Conservation (phyloP, 2,888 invertebrate genomes). For the Ophion obscuratus region DNA sequence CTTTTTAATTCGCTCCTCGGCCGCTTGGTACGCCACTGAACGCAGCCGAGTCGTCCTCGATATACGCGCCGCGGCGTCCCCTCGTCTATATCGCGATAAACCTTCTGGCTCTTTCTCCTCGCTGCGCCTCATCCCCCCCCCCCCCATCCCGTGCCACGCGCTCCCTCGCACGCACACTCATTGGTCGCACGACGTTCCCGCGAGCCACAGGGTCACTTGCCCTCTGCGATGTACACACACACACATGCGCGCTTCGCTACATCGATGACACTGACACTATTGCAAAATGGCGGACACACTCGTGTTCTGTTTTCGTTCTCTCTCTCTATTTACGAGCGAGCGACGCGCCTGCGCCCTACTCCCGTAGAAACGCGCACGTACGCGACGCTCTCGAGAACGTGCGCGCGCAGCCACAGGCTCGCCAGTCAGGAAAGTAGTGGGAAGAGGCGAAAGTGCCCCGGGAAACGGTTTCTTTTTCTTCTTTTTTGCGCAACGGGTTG, state of each 20-base stretch:
- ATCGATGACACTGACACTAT: slow-evolving; percentile 27
- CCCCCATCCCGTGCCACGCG: slow-evolving; percentile 66
- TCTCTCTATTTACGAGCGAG: slow-evolving; percentile 40
- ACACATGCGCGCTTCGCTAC: not conserved
- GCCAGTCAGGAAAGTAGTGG: slow-evolving; percentile 51
- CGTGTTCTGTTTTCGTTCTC: slow-evolving; percentile 50
- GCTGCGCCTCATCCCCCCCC: slow-evolving; percentile 59
- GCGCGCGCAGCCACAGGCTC: slow-evolving; percentile 55
- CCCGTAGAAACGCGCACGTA: slow-evolving; percentile 48
- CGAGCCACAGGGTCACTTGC: slow-evolving; percentile 63
- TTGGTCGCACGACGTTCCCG: slow-evolving; percentile 15
- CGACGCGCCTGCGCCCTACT: slow-evolving; percentile 46
- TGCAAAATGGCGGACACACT: slow-evolving; percentile 34
- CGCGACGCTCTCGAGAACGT: slow-evolving; percentile 47
- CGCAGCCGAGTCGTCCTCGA: slow-evolving; percentile 40
- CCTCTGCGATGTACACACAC: slow-evolving; percentile 56
- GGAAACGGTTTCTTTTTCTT: not conserved
- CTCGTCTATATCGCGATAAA: slow-evolving; percentile 36
- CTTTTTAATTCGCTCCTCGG: slow-evolving; percentile 39
- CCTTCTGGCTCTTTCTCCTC: slow-evolving; percentile 60
- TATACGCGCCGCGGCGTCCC: slow-evolving; percentile 48
- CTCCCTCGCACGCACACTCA: slow-evolving; percentile 61
- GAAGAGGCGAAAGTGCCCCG: not conserved
- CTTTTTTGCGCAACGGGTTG: not conserved
- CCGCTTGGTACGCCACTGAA: slow-evolving; percentile 60